Evolutionary conservation across 1,140 invertebrate species (phyloP).

Genomic region (Anthonomus grandis): DNA sequence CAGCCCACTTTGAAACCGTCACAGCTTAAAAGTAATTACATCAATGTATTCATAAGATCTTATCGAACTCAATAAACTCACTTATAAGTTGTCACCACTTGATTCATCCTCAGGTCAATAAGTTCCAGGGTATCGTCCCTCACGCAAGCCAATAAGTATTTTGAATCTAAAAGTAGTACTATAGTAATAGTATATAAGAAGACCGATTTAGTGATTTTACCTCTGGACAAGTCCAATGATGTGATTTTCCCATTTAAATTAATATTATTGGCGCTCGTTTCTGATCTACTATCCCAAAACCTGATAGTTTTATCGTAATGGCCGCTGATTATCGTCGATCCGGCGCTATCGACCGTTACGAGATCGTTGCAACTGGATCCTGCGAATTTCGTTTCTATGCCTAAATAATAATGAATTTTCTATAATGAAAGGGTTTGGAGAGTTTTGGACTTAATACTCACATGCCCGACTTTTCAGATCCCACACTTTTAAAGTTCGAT

Average conservation of each 20-base stretch:
- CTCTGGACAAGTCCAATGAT: constrained; percentile 88
- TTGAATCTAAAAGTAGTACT: constrained; percentile 73
- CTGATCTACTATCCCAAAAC: constrained; percentile 92
- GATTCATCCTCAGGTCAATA: constrained; percentile 91
- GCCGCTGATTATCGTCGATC: constrained; percentile 92
- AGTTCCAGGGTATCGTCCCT: constrained; percentile 93
- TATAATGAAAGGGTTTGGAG: not conserved
- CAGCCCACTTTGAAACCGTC: constrained; percentile 93
- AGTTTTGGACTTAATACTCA: constrained; percentile 61
- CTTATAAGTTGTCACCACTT: constrained; percentile 86
- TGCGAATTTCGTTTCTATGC: constrained; percentile 94
- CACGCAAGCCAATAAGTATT: constrained; percentile 85
- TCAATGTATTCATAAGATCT: not conserved
- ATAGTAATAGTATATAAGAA: not conserved
- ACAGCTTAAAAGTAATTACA: constrained; percentile 58
- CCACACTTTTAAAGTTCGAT: constrained; percentile 96
- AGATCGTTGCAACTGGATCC: constrained; percentile 96
- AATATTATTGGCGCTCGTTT: constrained; percentile 78
- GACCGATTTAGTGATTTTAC: constrained; percentile 50
- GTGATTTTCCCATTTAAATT: constrained; percentile 90
- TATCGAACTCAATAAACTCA: constrained; percentile 50
- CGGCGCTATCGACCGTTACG: constrained; percentile 81
- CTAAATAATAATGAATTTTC: constrained; percentile 51
- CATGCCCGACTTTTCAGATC: constrained; percentile 90
- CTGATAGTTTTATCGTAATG: constrained; percentile 96